Evolutionary conservation across 2,888 invertebrate genomes (phyloP).

Genomic region (Scaptomyza caliginosa): DNA sequence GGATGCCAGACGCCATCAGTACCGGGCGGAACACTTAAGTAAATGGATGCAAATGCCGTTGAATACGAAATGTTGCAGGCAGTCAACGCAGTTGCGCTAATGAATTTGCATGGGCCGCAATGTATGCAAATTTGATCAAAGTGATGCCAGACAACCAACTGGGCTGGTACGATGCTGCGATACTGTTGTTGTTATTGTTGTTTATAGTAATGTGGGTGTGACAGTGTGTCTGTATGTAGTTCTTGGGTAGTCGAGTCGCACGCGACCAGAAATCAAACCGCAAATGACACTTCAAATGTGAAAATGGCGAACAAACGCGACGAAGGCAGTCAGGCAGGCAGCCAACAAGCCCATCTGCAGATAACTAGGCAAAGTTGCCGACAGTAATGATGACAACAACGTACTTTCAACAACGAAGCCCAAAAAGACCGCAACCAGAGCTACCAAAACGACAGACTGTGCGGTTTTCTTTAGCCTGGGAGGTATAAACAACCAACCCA

Average conservation of each 20-base stretch:
- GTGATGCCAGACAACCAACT: constrained; percentile 21
- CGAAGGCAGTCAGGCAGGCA: not conserved
- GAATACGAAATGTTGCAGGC: not conserved
- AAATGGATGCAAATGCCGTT: constrained; percentile 3
- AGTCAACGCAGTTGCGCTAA: constrained; percentile 41
- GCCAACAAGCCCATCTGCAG: constrained; percentile 16
- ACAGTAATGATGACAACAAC: constrained; percentile 72
- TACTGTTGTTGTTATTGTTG: not conserved
- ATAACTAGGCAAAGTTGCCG: constrained; percentile 51
- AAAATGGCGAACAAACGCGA: constrained; percentile 40
- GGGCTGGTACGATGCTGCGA: not conserved
- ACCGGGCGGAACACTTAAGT: constrained; percentile 6
- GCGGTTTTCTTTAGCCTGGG: constrained; percentile 42
- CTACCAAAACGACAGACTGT: constrained; percentile 42
- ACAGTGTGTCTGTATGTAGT: not conserved
- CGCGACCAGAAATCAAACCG: constrained; percentile 60
- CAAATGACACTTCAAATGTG: constrained; percentile 69
- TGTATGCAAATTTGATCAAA: constrained; percentile 58
- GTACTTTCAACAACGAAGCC: constrained; percentile 19
- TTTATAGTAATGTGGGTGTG: not conserved
- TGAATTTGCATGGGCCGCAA: constrained; percentile 57
- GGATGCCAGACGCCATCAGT: constrained; percentile 10
- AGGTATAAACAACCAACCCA: constrained; percentile 56
- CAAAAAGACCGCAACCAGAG: constrained; percentile 45
- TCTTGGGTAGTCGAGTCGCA: constrained; percentile 19